phyloP scores from a whole-genome alignment of 2,888 invertebrate genomes.

The Metalampra italica region DNA sequence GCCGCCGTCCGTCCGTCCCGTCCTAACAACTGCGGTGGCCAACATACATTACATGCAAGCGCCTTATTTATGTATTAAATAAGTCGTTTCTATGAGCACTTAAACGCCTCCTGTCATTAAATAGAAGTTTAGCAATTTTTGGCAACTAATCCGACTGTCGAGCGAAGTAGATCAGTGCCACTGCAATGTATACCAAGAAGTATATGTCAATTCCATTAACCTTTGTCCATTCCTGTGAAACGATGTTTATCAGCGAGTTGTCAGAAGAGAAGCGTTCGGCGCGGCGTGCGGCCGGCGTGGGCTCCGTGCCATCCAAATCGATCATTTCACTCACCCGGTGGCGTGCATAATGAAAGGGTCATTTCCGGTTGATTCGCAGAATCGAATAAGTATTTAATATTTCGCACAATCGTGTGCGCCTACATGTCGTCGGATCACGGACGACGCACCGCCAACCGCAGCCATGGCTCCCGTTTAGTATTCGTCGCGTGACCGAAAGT shows the following conservation, averaged over 20 bases:
- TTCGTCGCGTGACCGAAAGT: conserved; percentile 57
- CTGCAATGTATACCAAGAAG: background rate
- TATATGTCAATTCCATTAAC: conserved; percentile 6
- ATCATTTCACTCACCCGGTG: conserved; percentile 62
- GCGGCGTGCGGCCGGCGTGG: conserved; percentile 19
- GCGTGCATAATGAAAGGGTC: conserved; percentile 64
- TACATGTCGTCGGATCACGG: conserved; percentile 1
- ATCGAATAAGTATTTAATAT: conserved; percentile 50
- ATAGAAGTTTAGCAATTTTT: background rate
- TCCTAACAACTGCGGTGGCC: conserved; percentile 48
- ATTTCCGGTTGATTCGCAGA: conserved; percentile 69
- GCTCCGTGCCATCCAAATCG: conserved; percentile 53
- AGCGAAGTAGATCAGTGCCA: background rate
- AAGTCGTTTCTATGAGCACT: background rate
- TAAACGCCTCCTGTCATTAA: background rate
- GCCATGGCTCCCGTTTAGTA: conserved; percentile 53
- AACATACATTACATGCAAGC: conserved; percentile 41
- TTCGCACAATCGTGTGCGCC: conserved; percentile 31
- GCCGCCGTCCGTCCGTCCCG: conserved; percentile 40
- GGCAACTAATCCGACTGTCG: background rate
- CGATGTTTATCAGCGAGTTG: conserved; percentile 49
- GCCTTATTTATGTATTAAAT: conserved; percentile 39
- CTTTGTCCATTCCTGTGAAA: conserved; percentile 18
- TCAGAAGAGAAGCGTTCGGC: conserved; percentile 40
- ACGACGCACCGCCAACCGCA: conserved; percentile 35